Base-by-base conservation (phyloP, 2,888 invertebrate genomes). In the Coleophora flavipennella region DNA sequence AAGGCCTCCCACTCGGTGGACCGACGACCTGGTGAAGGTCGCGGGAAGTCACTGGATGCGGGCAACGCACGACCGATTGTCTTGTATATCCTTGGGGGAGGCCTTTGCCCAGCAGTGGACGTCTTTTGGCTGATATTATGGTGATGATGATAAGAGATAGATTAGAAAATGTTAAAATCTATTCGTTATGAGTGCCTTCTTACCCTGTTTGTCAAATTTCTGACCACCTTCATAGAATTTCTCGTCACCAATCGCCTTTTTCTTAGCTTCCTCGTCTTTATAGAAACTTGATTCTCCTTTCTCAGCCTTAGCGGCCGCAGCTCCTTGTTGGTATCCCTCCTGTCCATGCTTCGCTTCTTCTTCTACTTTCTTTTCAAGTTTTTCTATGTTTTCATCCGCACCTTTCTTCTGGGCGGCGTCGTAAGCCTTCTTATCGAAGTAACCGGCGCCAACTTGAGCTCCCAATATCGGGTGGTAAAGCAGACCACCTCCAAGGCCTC, bases 201-300 rank as follows among this genome's bases (percentile, higher is more conserved):
- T 70, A 88, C 89, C 89, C 50, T 87, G 78, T 57, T 88, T 86
- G 50, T 87, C 85, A 41, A 84, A 67, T 43, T 87, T 86, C 51
- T 88, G 85, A 29, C 76, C 87, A 29, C 89, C 88, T 57, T 86
- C 80, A 49, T 88, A 89, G 43, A 66, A 75, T 50, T 89, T 89
- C 44, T 87, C 88, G 52, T 89, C 88, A 42, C 87, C 88, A 2
- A 77, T 75, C 8, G 85, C 79, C 62, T 88, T 88, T 45, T 88
- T 88, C 46, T 85, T 87, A 0, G 86, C 88, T 54, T 84, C 84
- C 44, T 86, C 84, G 38, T 86, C 86, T 53, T 84, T 87, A 51
- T 81, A 84, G 41, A 77, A 84, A 48, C 84, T 76, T 0, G 84
- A 76, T 41, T 85, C 85, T 38, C 85, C 86, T 35, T 84, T 85